Conservation (phyloP, 2,888 invertebrate species). For the Melanotus villosus region DNA sequence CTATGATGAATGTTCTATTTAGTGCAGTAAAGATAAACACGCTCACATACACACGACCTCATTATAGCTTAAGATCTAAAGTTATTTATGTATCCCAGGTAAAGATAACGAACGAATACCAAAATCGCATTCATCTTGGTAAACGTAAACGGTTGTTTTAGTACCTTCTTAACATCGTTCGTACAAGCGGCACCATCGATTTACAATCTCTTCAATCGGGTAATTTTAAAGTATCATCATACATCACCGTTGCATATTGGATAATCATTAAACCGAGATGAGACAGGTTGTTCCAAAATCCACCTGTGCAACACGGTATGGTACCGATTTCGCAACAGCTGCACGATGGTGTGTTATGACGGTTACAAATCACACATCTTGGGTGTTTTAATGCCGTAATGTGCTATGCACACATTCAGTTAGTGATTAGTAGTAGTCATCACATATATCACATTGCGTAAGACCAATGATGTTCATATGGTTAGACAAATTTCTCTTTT, state of each 20-base stretch:
- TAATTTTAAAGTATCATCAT: background rate
- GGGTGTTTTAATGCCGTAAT: conserved; percentile 20
- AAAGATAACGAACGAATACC: too few species aligned
- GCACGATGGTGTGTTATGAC: conserved; percentile 14
- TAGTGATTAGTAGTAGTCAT: conserved; percentile 21
- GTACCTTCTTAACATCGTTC: too few species aligned
- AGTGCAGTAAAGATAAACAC: too few species aligned
- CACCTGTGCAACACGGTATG: conserved; percentile 8
- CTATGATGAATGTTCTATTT: too few species aligned
- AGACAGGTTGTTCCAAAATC: conserved; percentile 19
- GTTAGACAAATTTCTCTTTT: conserved; percentile 20
- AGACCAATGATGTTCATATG: background rate
- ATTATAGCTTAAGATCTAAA: too few species aligned
- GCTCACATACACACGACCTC: too few species aligned
- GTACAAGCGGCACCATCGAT: background rate
- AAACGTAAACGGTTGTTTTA: too few species aligned
- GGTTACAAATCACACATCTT: conserved; percentile 28
- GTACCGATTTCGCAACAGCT: conserved; percentile 6
- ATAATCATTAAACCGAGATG: conserved; percentile 15
- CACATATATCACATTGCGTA: conserved; percentile 27
- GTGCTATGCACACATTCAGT: conserved; percentile 21
- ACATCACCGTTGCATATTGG: conserved; percentile 22
- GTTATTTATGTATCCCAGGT: too few species aligned
- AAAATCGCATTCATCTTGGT: too few species aligned
- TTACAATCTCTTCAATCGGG: background rate